Conservation (phyloP, 2,797 vertebrate genomes). For the Tokudaia muenninki region DNA sequence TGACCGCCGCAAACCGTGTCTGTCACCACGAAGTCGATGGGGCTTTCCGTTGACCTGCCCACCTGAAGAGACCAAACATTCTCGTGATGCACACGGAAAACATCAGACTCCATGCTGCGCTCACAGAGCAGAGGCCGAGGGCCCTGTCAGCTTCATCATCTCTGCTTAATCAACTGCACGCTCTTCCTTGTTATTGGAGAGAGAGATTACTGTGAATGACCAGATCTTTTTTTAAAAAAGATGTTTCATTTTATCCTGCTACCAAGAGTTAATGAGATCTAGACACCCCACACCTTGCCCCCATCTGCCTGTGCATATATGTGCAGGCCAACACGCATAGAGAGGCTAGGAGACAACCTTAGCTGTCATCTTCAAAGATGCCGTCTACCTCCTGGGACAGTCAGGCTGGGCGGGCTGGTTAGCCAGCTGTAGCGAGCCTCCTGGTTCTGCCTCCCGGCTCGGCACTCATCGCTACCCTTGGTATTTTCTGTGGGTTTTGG, state of each 20-base stretch:
- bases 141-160: background rate
- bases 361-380: background rate
- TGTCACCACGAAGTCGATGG: constrained; percentile 99
- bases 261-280: background rate
- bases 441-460: background rate
- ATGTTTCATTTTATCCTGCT: background rate
- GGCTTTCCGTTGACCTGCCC: constrained; percentile 97
- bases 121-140: background rate
- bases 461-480: background rate
- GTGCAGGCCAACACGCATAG: no score
- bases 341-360: background rate
- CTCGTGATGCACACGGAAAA: background rate
- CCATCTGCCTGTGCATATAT: background rate
- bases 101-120: background rate
- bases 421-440: background rate
- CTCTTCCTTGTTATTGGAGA: background rate
- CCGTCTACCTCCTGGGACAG: background rate
- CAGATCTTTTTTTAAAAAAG: background rate
- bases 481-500: background rate
- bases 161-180: background rate
- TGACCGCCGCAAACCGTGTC: constrained; percentile 96
- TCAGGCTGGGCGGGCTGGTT: background rate
- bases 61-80: constrained; percentile 89
- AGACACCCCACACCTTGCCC: background rate
- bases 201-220: background rate